These are phyloP conservation scores for Pagetopsis macropterus DNA, from an alignment of 2,797 vertebrate genomes.

Conservation along the genomic window DNA sequence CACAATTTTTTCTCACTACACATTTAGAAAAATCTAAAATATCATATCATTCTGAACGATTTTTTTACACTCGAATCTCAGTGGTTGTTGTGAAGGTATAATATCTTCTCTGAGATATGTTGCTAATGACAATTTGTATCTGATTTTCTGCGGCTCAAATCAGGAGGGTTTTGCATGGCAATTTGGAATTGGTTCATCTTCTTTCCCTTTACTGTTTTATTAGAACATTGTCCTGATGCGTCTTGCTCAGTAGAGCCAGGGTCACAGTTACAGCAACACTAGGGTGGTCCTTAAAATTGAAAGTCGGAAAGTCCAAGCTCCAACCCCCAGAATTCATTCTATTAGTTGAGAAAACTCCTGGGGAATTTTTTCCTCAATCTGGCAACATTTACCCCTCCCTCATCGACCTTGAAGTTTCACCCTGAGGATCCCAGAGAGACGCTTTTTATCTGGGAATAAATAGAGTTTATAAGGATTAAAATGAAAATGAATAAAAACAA, in stretches of 20 bases:
- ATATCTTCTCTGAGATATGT: constrained; percentile 16
- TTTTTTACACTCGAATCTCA: neutral
- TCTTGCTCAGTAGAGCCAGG: neutral
- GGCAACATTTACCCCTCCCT: no score
- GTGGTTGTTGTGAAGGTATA: constrained; percentile 9
- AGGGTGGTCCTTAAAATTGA: no score
- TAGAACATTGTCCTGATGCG: constrained; percentile 5
- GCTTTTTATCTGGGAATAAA: no score
- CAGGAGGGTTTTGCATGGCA: constrained; percentile 9
- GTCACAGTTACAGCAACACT: neutral
- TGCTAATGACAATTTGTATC: constrained; percentile 27
- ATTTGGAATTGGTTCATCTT: constrained; percentile 21
- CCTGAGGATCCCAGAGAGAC: no score
- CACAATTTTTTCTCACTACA: neutral
- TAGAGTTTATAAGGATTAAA: no score
- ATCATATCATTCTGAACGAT: constrained; percentile 8
- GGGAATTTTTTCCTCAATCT: no score
- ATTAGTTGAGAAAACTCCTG: no score
- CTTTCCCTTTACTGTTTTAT: constrained; percentile 19
- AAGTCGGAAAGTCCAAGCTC: no score
- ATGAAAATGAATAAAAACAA: no score
- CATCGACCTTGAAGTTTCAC: no score
- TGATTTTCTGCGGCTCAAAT: constrained; percentile 12
- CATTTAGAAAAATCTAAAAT: neutral
- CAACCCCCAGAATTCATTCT: no score